These are phyloP conservation scores for Drosophila bunnanda DNA, from an alignment of 2,888 invertebrate species.

Conservation along the genomic window DNA sequence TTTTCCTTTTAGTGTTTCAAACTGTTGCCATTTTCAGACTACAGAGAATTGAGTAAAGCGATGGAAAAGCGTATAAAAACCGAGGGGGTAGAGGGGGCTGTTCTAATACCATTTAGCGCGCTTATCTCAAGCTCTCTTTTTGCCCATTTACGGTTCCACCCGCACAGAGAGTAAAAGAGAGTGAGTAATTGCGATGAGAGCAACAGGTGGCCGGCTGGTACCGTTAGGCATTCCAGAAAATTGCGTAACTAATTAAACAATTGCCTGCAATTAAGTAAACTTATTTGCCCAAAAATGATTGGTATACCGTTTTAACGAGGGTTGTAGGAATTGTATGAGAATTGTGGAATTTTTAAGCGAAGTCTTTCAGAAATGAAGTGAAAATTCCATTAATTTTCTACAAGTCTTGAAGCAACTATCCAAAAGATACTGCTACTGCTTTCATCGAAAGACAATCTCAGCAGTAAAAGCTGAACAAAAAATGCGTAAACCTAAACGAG, in stretches of 20 bases:
- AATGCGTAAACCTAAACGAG: constrained; percentile 52
- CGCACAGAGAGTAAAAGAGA: constrained; percentile 11
- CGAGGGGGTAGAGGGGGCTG: background rate
- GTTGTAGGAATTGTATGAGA: background rate
- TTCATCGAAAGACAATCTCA: constrained; percentile 7
- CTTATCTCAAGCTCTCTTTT: constrained; percentile 25
- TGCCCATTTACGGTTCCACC: constrained; percentile 22
- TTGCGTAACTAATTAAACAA: constrained; percentile 80
- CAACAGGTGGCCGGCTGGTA: constrained; percentile 68
- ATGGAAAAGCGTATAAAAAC: background rate
- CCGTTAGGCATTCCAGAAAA: constrained; percentile 60
- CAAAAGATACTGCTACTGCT: background rate
- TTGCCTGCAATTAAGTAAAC: constrained; percentile 70
- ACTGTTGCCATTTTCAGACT: constrained; percentile 43
- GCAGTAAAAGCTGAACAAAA: constrained; percentile 24
- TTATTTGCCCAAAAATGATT: constrained; percentile 51
- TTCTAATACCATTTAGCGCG: constrained; percentile 22
- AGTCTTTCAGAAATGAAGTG: background rate
- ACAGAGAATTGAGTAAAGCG: constrained; percentile 4
- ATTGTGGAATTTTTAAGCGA: background rate
- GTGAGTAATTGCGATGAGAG: constrained; percentile 12
- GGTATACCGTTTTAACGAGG: constrained; percentile 48
- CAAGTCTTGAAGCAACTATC: too few relatives aligned
- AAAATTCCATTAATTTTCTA: background rate
- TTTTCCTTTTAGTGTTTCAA: constrained; percentile 47